phyloP scores from a whole-genome alignment of 2,888 invertebrate species.

The Troides helena region DNA sequence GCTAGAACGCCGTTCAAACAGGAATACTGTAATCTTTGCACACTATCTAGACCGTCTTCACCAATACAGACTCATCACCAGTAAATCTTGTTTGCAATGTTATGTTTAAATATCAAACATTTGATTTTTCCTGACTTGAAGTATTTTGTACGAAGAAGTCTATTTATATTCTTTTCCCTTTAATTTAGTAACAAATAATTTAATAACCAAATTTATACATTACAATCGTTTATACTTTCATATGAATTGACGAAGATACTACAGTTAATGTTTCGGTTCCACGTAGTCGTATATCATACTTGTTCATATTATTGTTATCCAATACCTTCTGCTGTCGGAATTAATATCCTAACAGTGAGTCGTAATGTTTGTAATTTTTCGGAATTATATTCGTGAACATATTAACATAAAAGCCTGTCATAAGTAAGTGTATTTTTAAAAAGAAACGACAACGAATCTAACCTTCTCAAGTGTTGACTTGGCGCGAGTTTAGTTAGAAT shows the following conservation, averaged over 20 bases:
- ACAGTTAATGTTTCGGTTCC: background rate
- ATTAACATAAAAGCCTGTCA: background rate
- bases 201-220: background rate
- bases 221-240: background rate
- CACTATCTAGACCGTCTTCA: too few species aligned
- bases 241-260: background rate
- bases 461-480: too few species aligned
- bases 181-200: background rate
- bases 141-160: too few species aligned
- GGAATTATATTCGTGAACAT: constrained; percentile 11
- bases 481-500: too few species aligned
- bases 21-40: too few species aligned
- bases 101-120: too few species aligned
- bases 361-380: constrained; percentile 12
- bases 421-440: background rate
- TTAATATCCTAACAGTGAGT: constrained; percentile 9
- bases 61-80: too few species aligned
- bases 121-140: too few species aligned
- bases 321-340: constrained; percentile 1
- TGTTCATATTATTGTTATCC: constrained; percentile 11
- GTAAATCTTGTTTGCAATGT: too few species aligned
- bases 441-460: background rate
- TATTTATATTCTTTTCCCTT: too few species aligned
- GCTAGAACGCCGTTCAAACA: too few species aligned
- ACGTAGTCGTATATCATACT: constrained; percentile 15